phyloP scores from a whole-genome alignment of 2,888 invertebrate genomes.

The Gerosis bhagava region DNA sequence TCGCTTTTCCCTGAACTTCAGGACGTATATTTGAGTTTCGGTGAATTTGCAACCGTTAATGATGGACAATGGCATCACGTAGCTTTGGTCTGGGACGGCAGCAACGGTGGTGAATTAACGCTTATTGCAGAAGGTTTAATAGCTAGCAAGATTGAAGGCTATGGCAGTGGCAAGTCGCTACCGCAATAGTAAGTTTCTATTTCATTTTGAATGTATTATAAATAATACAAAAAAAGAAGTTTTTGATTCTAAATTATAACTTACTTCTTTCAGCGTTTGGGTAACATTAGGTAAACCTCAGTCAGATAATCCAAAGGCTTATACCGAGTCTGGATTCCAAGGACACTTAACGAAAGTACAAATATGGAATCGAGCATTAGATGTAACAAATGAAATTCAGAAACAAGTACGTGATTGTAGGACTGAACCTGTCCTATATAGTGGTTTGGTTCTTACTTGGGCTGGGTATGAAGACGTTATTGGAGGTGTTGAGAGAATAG shows the following conservation, averaged over 20 bases:
- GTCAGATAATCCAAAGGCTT: constrained; percentile 90
- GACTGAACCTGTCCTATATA: constrained; percentile 94
- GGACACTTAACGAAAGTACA: constrained; percentile 97
- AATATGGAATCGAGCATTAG: constrained; percentile 95
- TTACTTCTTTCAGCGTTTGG: constrained; percentile 91
- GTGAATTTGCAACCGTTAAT: constrained; percentile 95
- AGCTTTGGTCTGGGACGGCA: constrained; percentile 96
- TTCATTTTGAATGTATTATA: too few species aligned
- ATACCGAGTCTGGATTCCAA: constrained; percentile 96
- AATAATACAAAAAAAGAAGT: too few species aligned
- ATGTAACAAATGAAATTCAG: constrained; percentile 95
- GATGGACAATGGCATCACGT: constrained; percentile 99
- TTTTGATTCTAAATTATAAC: too few species aligned
- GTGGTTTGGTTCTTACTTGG: constrained; percentile 94
- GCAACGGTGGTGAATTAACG: constrained; percentile 91
- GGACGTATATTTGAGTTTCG: constrained; percentile 94
- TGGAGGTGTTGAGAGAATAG: constrained; percentile 95
- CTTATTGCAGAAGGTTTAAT: constrained; percentile 98
- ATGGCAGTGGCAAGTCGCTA: constrained; percentile 90
- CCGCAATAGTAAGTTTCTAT: constrained; percentile 91
- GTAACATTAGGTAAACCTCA: constrained; percentile 95
- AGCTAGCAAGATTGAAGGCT: constrained; percentile 95
- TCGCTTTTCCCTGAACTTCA: constrained; percentile 94
- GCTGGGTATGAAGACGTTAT: constrained; percentile 94
- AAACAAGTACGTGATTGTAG: constrained; percentile 96